phyloP scores from a whole-genome alignment of 2,888 invertebrate species.

The Aphrophora alni region DNA sequence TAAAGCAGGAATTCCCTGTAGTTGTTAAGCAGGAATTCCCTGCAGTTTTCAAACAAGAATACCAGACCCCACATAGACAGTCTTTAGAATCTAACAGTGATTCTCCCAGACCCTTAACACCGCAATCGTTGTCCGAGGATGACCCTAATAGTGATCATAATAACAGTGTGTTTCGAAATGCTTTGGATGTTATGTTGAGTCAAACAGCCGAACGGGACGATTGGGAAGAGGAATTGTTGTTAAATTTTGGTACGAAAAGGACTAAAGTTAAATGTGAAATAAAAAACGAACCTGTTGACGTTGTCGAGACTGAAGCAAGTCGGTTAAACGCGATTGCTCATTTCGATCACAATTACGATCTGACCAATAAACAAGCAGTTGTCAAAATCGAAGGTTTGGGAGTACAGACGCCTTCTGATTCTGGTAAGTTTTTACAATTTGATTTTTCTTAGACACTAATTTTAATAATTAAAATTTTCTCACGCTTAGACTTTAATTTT shows the following conservation, averaged over 20 bases:
- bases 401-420: conserved; percentile 89
- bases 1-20: not conserved
- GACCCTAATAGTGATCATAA: conserved; percentile 31
- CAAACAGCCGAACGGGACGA: conserved; percentile 6
- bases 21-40: not conserved
- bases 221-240: conserved; percentile 9
- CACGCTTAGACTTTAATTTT: no score
- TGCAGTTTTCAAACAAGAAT: not conserved
- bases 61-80: not conserved
- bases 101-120: conserved; percentile 48
- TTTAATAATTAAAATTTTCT: no score
- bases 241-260: not conserved
- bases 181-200: conserved; percentile 29
- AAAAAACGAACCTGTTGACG: conserved; percentile 23
- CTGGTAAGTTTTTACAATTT: conserved; percentile 81
- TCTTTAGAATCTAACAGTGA: not conserved
- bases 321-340: conserved; percentile 49
- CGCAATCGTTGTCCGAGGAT: conserved; percentile 54
- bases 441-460: no score
- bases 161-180: conserved; percentile 24
- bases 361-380: conserved; percentile 45
- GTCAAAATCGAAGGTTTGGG: conserved; percentile 69
- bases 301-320: not conserved
- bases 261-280: conserved; percentile 35
- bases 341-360: conserved; percentile 53